Evolutionary conservation across 2,888 invertebrate species (phyloP), one percentile per base, ranked within the genome.

Genomic region (Spodoptera exigua): DNA sequence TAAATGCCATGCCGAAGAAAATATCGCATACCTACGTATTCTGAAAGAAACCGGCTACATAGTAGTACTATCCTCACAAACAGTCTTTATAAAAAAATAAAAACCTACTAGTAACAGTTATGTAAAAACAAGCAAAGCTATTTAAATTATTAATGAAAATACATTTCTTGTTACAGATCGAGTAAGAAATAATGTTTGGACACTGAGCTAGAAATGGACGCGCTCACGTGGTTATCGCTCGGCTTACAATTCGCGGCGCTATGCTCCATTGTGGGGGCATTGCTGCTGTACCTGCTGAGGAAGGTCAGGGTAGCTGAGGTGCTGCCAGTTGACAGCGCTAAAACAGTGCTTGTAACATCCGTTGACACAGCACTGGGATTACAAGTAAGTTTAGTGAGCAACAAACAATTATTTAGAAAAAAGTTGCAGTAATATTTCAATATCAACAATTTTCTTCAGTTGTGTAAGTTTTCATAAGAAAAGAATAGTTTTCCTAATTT

Each of bases 221-320:
- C 96, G 83, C 96, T 97, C 83, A 97, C 97, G 80, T 97, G 97
- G 91, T 91, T 97, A 83, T 96, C 97, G 35, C 93, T 97, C 87
- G 97, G 97, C 79, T 95, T 97, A 83, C 97, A 97, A 90, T 94
- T 97, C 79, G 95, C 97, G 67, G 97, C 97, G 21, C 94, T 97
- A 47, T 97, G 97, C 90, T 97, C 97, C 63, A 97, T 97, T 78
- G 97, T 97, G 41, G 97, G 97, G n/a, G 97, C 97, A 32, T 94
- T 97, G 76, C 93, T 97, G 70, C 93, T 97, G 76, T 97, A 97
- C 84, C 91, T 97, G 74, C 93, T 97, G 76, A 95, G 97, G 86
- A 97, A 97, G 89, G 97, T 97, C 62, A 95, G 96, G 75, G 95
- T 95, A 46, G 93, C 95, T 0, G 95, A 94, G 74, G 92, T 95